These are phyloP conservation scores for Cyclopterus lumpus DNA, from an alignment of 2,797 vertebrate species.

Conservation along the genomic window DNA sequence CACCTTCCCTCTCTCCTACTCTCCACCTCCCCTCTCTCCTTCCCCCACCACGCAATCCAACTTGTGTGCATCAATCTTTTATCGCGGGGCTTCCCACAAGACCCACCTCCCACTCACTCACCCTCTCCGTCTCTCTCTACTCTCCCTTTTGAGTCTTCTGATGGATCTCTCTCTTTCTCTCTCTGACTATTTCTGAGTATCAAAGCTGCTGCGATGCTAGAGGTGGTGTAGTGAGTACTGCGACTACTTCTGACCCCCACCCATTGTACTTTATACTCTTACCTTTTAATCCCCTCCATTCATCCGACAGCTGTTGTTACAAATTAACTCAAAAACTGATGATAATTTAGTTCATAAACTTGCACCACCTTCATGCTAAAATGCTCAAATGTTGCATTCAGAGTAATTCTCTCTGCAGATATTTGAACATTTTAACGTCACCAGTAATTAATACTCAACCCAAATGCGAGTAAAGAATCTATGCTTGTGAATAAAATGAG, in stretches of 20 bases:
- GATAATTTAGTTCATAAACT: too few species aligned
- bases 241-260: neutral
- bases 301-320: neutral
- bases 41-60: constrained; percentile 14
- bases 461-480: too few species aligned
- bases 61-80: constrained; percentile 55
- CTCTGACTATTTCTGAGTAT: neutral
- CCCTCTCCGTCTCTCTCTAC: neutral
- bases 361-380: too few species aligned
- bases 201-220: neutral
- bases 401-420: too few species aligned
- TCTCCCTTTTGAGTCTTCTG: neutral
- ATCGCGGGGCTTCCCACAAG: constrained; percentile 42
- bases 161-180: neutral
- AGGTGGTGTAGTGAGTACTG: neutral
- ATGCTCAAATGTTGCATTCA: too few species aligned
- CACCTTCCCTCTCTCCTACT: neutral
- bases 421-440: too few species aligned
- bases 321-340: neutral
- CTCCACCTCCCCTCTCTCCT: neutral
- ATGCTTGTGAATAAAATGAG: too few species aligned
- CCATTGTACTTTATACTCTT: neutral
- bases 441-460: too few species aligned
- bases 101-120: constrained; percentile 19
- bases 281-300: neutral